Evolutionary conservation across 2,888 invertebrate species (phyloP).

Genomic region (Cylindroiulus punctatus): DNA sequence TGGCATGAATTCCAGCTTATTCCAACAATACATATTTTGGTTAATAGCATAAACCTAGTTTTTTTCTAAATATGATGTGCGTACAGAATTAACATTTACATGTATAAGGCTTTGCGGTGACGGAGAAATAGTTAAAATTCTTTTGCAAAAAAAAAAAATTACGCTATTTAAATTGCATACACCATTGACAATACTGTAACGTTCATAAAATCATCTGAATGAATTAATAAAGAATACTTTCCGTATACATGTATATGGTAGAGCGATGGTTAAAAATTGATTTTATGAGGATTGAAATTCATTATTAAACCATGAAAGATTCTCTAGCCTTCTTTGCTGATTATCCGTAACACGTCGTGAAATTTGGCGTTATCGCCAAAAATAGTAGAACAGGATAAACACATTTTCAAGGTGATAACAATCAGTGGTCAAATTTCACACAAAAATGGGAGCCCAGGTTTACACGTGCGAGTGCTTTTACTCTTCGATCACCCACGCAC

Average conservation of each 20-base stretch:
- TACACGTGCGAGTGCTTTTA: too few species aligned
- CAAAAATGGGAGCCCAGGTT: too few species aligned
- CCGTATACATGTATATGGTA: neutral
- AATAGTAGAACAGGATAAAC: too few species aligned
- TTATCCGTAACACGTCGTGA: too few species aligned
- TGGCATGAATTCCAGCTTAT: slow-evolving; percentile 29
- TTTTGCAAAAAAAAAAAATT: neutral
- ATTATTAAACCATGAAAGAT: too few species aligned
- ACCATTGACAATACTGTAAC: neutral
- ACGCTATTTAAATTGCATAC: neutral
- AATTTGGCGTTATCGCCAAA: too few species aligned
- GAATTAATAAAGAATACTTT: neutral
- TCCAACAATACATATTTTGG: slow-evolving; percentile 27
- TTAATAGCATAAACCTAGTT: neutral
- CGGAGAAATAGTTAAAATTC: neutral
- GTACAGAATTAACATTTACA: neutral
- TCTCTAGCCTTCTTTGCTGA: too few species aligned
- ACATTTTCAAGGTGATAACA: too few species aligned
- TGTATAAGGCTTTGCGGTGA: slow-evolving; percentile 35
- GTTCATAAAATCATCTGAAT: neutral
- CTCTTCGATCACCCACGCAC: too few species aligned
- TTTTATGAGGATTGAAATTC: too few species aligned
- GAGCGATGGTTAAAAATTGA: too few species aligned
- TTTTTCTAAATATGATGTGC: neutral
- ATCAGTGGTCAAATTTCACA: too few species aligned